A percentile compares a stretch with the other conserved stretches of the same genome.
Conservation (phyloP, 35 echinoderm and acorn worm species). For the Apostichopus parvimensis region DNA sequence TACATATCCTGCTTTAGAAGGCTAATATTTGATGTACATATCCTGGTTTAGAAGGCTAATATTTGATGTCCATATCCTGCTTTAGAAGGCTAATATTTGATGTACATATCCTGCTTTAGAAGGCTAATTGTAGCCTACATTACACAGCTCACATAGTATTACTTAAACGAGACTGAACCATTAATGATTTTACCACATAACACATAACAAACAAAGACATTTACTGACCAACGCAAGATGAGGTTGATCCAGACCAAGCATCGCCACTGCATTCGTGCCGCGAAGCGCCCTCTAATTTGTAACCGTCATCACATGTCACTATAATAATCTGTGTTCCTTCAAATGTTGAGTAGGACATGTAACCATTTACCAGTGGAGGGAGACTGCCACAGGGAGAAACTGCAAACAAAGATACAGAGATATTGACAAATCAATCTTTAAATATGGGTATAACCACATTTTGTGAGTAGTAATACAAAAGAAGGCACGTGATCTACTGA, state of each 20-base stretch:
- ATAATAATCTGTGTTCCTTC: conserved; percentile 6
- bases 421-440: neutral
- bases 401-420: neutral
- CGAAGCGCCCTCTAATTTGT: conserved; percentile 17
- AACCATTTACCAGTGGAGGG: conserved; percentile 24
- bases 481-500: too few species aligned
- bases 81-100: too few species aligned
- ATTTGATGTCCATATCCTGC: too few species aligned
- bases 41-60: too few species aligned
- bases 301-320: conserved; percentile 38
- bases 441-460: neutral
- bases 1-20: too few species aligned
- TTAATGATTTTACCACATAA: too few species aligned
- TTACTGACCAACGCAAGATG: conserved; percentile 22
- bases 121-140: too few species aligned
- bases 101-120: too few species aligned
- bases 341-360: neutral
- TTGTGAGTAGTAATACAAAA: too few species aligned
- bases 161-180: too few species aligned
- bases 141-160: too few species aligned
- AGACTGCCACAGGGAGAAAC: conserved; percentile 33
- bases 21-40: too few species aligned
- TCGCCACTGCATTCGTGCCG: conserved; percentile 8
- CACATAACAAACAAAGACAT: neutral
- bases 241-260: conserved; percentile 17